Evolutionary conservation across 2,113 vertebrate genomes (phyloP).

Genomic region (Megaceryle torquata): DNA sequence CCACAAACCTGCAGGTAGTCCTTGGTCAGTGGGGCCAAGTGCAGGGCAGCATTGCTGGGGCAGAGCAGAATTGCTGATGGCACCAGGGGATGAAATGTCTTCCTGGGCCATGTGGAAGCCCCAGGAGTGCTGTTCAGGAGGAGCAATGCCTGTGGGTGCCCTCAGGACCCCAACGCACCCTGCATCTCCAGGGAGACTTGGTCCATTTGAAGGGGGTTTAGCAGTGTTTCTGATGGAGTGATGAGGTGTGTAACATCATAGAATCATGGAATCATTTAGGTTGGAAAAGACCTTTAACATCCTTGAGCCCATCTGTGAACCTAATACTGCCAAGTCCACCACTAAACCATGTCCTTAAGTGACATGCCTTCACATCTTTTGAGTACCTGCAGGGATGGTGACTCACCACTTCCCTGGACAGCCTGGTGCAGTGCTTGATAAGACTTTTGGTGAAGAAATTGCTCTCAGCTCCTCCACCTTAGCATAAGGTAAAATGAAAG

Average conservation of each 20-base stretch:
- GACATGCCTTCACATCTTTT: neutral
- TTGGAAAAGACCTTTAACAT: neutral
- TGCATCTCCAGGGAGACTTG: neutral
- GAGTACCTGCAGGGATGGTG: neutral
- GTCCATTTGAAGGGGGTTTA: neutral
- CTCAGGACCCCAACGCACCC: fast-evolving
- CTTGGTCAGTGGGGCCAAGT: fast-evolving
- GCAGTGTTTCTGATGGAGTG: neutral
- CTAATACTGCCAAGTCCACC: neutral
- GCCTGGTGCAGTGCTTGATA: neutral
- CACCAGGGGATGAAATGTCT: fast-evolving
- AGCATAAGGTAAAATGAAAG: neutral
- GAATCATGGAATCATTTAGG: neutral
- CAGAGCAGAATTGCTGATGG: neutral
- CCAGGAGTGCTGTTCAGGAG: neutral
- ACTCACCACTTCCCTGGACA: neutral
- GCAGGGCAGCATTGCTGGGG: neutral
- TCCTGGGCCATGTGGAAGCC: neutral
- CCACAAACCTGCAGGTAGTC: neutral
- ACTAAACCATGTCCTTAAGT: neutral
- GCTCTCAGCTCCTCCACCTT: neutral
- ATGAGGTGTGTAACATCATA: neutral
- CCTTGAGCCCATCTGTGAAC: fast-evolving
- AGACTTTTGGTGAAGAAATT: neutral
- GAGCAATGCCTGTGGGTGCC: neutral